Conservation (phyloP, 2,888 invertebrate genomes). For the Cephus runcator region DNA sequence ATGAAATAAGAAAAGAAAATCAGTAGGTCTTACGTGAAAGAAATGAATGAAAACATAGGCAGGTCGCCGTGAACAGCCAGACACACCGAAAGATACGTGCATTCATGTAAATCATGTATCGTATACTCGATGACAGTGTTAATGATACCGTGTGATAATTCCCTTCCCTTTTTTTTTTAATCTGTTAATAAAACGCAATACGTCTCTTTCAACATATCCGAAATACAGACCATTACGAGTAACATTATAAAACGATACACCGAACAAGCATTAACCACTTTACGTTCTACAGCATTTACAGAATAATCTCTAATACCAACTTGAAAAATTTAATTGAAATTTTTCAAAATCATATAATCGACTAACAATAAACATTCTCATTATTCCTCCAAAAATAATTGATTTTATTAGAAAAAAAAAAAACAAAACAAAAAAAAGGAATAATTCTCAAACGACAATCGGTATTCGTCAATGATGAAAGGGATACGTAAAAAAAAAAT, state of each 20-base stretch:
- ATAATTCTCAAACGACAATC: not conserved
- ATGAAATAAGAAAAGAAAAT: not conserved
- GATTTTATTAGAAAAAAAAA: not conserved
- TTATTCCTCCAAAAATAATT: constrained; percentile 6
- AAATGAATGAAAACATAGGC: constrained; percentile 26
- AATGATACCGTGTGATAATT: not conserved
- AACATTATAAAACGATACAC: not conserved
- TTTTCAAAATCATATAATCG: not conserved
- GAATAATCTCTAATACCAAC: not conserved
- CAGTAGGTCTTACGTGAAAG: not conserved
- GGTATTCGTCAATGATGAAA: not conserved
- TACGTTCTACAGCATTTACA: not conserved
- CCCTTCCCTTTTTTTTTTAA: not conserved
- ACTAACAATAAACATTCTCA: not conserved
- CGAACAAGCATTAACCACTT: not conserved
- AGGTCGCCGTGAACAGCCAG: constrained; percentile 42
- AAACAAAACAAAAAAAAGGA: not conserved
- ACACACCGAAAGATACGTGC: constrained; percentile 45
- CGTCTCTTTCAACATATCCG: not conserved
- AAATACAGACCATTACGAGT: not conserved
- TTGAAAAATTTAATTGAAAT: not conserved
- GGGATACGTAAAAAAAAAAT: not conserved
- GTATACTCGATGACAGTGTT: constrained; percentile 10
- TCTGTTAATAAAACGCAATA: not conserved
- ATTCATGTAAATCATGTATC: constrained; percentile 22